A percentile compares a stretch with the other conserved stretches of the same genome.
Evolutionary conservation across 2,888 invertebrate genomes (phyloP).

Genomic region (Cetonia aurata): DNA sequence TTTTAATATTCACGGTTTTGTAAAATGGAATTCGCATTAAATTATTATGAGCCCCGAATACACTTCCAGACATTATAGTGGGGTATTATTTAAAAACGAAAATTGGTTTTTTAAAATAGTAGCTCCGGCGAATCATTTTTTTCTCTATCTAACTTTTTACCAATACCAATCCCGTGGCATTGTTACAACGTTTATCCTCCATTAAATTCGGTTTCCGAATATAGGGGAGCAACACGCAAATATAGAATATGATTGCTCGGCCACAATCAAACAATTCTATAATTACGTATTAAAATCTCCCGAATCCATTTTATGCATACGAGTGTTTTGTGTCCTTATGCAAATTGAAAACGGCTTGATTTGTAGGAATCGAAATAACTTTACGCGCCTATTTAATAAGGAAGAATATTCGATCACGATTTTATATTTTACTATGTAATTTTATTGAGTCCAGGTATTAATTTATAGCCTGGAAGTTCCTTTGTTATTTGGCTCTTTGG

Average conservation of each 20-base stretch:
- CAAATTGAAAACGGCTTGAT: slow-evolving; percentile 18
- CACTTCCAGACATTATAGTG: slow-evolving; percentile 44
- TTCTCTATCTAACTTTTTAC: not conserved
- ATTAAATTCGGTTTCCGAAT: slow-evolving; percentile 31
- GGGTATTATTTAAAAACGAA: slow-evolving; percentile 31
- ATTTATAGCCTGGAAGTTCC: slow-evolving; percentile 26
- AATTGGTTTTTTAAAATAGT: slow-evolving; percentile 12
- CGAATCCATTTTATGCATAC: slow-evolving; percentile 19
- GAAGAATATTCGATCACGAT: slow-evolving; percentile 38
- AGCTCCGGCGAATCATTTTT: not conserved
- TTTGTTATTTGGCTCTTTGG: slow-evolving; percentile 6
- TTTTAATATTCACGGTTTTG: slow-evolving; percentile 38
- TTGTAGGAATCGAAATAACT: slow-evolving; percentile 38
- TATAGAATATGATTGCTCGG: slow-evolving; percentile 1
- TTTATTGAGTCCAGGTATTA: slow-evolving; percentile 42
- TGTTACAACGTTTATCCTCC: slow-evolving; percentile 22
- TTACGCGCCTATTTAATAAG: slow-evolving; percentile 37
- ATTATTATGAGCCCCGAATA: slow-evolving; percentile 50
- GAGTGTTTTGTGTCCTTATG: slow-evolving; percentile 33
- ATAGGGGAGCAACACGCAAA: slow-evolving; percentile 31
- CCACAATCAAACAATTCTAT: slow-evolving; percentile 23
- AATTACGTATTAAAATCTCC: slow-evolving; percentile 43
- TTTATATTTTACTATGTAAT: slow-evolving; percentile 37
- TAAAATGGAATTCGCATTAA: slow-evolving; percentile 50
- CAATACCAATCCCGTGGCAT: not conserved